Evolutionary conservation across 2,797 vertebrate species (phyloP).

Genomic region (Peromyscus melanophrys): DNA sequence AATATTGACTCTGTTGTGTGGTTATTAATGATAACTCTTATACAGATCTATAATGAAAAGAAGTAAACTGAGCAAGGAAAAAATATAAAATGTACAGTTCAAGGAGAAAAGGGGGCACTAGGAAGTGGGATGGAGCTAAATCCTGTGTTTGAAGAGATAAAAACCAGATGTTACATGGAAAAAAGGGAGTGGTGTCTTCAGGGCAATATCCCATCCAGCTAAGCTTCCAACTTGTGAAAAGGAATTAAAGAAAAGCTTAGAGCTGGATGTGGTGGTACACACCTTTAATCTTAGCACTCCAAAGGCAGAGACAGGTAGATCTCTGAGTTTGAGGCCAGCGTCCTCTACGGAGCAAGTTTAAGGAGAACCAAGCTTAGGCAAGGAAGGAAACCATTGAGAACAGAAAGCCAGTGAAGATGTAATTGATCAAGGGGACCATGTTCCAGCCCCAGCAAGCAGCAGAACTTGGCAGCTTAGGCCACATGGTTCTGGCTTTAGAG

Average conservation of each 20-base stretch:
- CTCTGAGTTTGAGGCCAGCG: background rate
- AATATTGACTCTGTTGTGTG: background rate
- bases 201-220: background rate
- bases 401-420: background rate
- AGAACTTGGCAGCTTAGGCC: background rate
- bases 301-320: background rate
- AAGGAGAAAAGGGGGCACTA: background rate
- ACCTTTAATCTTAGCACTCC: background rate
- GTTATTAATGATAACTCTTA: background rate
- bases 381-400: background rate
- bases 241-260: background rate
- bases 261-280: background rate
- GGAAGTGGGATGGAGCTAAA: background rate
- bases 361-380: background rate
- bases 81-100: background rate
- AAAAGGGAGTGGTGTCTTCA: background rate
- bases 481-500: background rate
- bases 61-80: background rate
- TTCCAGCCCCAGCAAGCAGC: background rate
- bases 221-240: background rate
- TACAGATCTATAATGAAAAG: background rate
- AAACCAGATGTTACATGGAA: background rate
- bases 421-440: background rate
- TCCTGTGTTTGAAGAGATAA: background rate
- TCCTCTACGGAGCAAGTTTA: background rate